Evolutionary conservation across 30 jellyfish, hydroid and myxozoan species (phyloP), one percentile per base, ranked within the genome.

Genomic region (Calvadosia cruxmelitensis): DNA sequence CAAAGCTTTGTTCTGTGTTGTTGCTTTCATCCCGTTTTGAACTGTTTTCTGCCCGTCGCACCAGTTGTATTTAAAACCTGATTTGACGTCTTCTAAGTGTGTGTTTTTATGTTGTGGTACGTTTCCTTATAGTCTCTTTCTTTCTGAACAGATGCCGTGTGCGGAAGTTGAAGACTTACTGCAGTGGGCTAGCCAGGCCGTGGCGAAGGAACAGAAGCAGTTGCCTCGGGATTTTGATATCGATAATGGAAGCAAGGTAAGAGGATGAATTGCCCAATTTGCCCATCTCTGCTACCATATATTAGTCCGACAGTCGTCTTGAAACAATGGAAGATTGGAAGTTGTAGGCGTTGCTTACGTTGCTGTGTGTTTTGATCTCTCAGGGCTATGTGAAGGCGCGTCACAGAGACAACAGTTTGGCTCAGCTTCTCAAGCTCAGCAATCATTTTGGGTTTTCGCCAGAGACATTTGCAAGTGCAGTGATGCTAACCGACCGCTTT

Each of bases 401-500:
- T 27, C 93, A 72, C 15, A 35, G 93, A 62, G 93, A 80, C 63
- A 79, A 72, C 36, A 53, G 85, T 53, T 69, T 80, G 72, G 81
- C 66, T 52, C 81, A 80, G 68, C 81, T 80, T 26, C 93, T 80
- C 65, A 66, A 75, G 50, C 68, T 80, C 67, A 80, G 81, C 66
- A 78, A 68, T 36, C 93, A 80, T 53, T 80, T 80, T 53, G 93
- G 93, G 12, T 80, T 80, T 68, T 84, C 72, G 29, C 93, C 93
- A 33, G 93, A 80, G 53, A 80, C 93, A 1, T 80, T 80, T 52
- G 93, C 85, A 10, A 31, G 62, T 65, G 93, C 93, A 0, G 93
- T 73, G 53, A 80, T 68, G 33, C 72, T 64, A 72, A 72, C 77
- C 15, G 93, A 80, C 42, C 76, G 93, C 27, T 80, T 80, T 73